Conservation (phyloP, 2,888 invertebrate genomes). For the Antheraea yamamai region DNA sequence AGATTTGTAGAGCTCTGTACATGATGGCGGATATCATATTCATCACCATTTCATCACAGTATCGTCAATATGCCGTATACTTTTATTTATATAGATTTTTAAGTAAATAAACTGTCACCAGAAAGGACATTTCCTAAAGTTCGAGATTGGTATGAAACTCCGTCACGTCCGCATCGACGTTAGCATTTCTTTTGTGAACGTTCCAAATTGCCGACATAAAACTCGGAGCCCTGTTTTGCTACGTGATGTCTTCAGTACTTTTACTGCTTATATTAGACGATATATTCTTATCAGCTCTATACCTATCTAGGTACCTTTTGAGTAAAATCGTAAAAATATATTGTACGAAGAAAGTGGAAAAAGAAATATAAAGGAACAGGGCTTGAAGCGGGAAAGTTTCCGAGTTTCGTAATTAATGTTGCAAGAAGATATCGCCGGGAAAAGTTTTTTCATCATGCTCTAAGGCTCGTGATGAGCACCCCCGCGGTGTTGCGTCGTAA, state of each 20-base stretch:
- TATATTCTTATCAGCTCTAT: constrained; percentile 72
- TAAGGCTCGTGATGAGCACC: constrained; percentile 73
- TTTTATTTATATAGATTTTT: background rate
- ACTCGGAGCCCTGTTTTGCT: constrained; percentile 72
- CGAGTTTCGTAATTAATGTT: constrained; percentile 77
- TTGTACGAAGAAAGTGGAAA: constrained; percentile 45
- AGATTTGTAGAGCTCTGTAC: too few relatives aligned
- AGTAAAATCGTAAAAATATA: constrained; percentile 69
- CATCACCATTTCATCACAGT: too few relatives aligned
- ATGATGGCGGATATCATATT: too few relatives aligned
- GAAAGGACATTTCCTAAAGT: constrained; percentile 26
- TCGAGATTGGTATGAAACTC: constrained; percentile 41
- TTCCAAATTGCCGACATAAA: constrained; percentile 79
- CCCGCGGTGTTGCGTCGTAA: constrained; percentile 75
- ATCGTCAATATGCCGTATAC: background rate
- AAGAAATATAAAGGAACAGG: constrained; percentile 58
- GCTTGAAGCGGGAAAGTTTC: constrained; percentile 50
- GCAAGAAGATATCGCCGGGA: constrained; percentile 71
- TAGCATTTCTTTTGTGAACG: constrained; percentile 80
- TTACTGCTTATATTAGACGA: constrained; percentile 70
- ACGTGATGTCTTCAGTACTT: constrained; percentile 75
- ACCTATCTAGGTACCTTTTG: constrained; percentile 53
- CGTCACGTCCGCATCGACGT: constrained; percentile 67
- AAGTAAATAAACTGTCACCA: constrained; percentile 8
- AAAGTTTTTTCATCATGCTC: constrained; percentile 79